A percentile compares a stretch with the other conserved stretches of the same genome.
These are phyloP conservation scores for Spea hammondii DNA, from an alignment of 2,797 vertebrate species.

Conservation along the genomic window DNA sequence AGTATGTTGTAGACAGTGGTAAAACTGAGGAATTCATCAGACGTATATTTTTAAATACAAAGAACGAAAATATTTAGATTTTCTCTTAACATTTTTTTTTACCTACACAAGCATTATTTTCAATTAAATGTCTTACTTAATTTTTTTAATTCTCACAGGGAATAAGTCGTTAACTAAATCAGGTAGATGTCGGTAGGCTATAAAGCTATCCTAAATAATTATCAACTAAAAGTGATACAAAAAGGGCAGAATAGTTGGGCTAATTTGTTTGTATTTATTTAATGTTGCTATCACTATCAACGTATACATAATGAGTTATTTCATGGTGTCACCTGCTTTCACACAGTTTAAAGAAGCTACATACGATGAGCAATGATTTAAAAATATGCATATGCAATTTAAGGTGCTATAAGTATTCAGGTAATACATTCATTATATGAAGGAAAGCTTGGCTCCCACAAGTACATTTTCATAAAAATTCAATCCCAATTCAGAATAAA, in stretches of 20 bases:
- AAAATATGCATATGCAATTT: no score
- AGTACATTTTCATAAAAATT: no score
- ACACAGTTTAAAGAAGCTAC: neutral
- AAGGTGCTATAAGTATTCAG: no score
- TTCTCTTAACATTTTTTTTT: neutral
- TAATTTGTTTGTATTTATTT: no score
- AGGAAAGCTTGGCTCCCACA: no score
- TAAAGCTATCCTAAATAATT: neutral
- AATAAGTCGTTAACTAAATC: neutral
- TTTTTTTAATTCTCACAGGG: neutral
- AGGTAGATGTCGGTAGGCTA: neutral
- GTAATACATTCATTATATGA: no score
- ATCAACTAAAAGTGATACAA: no score
- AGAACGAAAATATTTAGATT: neutral
- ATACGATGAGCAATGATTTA: neutral
- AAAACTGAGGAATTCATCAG: no score
- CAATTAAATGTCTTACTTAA: constrained; percentile 9
- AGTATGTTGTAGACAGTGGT: no score
- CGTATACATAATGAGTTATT: neutral
- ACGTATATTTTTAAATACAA: constrained; percentile 1
- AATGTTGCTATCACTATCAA: no score
- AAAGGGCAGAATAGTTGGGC: no score
- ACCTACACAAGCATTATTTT: constrained; percentile 18
- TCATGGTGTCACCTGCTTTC: neutral
- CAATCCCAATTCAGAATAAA: no score